A percentile compares a stretch with the other conserved stretches of the same genome.
Evolutionary conservation across 2,113 vertebrate species (phyloP).

Genomic region (Varanus salvator): DNA sequence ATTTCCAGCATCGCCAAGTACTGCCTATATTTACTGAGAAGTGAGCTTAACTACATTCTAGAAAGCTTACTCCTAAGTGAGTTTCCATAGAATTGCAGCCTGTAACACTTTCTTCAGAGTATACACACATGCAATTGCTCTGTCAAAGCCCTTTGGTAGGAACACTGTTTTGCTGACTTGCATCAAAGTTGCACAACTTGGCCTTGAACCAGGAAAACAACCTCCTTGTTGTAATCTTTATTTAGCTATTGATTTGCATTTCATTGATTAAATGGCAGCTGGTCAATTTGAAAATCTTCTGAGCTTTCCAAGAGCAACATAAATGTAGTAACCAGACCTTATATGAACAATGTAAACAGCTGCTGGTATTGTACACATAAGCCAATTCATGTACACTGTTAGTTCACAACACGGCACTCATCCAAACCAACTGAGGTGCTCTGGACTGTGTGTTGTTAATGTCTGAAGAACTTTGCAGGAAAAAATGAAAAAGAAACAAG

Average conservation of each 20-base stretch:
- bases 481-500: no score
- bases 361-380: no score
- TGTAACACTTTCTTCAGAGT: neutral
- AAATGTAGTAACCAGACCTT: neutral
- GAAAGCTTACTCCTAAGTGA: neutral
- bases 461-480: no score
- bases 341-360: no score
- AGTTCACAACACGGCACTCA: neutral
- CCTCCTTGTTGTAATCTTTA: neutral
- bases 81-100: neutral
- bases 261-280: neutral
- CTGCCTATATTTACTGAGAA: neutral
- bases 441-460: neutral
- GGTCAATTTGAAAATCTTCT: neutral
- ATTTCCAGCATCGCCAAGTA: neutral
- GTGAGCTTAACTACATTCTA: neutral
- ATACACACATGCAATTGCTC: neutral
- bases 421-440: neutral
- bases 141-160: conserved; percentile 2
- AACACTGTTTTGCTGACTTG: conserved; percentile 5
- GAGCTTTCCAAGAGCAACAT: neutral
- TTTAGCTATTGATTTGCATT: conserved; percentile 24
- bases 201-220: conserved; percentile 11
- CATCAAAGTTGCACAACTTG: conserved; percentile 32
- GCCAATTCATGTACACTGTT: neutral